Evolutionary conservation across 2,888 invertebrate species (phyloP).

Genomic region (Matsumyia berberina): DNA sequence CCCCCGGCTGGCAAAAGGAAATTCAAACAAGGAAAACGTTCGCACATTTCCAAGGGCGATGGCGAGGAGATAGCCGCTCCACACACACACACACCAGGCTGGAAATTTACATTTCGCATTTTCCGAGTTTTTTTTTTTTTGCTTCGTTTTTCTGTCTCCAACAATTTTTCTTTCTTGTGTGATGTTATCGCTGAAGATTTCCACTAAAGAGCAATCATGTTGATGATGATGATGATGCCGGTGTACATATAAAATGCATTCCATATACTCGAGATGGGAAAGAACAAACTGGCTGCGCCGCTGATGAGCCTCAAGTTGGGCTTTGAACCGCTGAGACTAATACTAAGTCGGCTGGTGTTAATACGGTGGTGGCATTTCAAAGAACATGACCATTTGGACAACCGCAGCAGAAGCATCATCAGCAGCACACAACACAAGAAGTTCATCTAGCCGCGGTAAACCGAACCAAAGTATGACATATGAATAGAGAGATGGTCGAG

Average conservation of each 20-base stretch:
- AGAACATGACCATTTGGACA: slow-evolving; percentile 75
- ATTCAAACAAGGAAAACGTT: slow-evolving; percentile 62
- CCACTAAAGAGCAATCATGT: slow-evolving; percentile 75
- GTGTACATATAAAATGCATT: slow-evolving; percentile 72
- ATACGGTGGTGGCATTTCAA: slow-evolving; percentile 69
- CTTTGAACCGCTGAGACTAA: slow-evolving; percentile 47
- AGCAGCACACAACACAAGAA: slow-evolving; percentile 43
- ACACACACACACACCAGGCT: slow-evolving; percentile 14
- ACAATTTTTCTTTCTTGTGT: slow-evolving; percentile 70
- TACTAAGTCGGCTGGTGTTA: slow-evolving; percentile 63
- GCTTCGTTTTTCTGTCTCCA: slow-evolving; percentile 16
- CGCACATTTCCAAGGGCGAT: slow-evolving; percentile 64
- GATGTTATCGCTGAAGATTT: slow-evolving; percentile 75
- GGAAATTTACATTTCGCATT: slow-evolving; percentile 74
- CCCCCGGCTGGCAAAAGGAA: slow-evolving; percentile 16
- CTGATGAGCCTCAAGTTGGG: slow-evolving; percentile 58
- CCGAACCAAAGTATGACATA: slow-evolving; percentile 67
- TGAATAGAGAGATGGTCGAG: slow-evolving; percentile 71
- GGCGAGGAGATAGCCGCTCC: neutral
- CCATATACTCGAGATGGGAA: slow-evolving; percentile 50
- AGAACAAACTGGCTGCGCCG: slow-evolving; percentile 42
- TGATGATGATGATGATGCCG: slow-evolving; percentile 71
- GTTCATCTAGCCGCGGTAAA: slow-evolving; percentile 41
- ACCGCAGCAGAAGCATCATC: slow-evolving; percentile 56
- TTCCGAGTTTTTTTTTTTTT: slow-evolving; percentile 34